A percentile compares a stretch with the other conserved stretches of the same genome.
These are phyloP conservation scores for Ptilorrhoa leucosticta DNA, from an alignment of 2,113 vertebrate species.

Conservation along the genomic window DNA sequence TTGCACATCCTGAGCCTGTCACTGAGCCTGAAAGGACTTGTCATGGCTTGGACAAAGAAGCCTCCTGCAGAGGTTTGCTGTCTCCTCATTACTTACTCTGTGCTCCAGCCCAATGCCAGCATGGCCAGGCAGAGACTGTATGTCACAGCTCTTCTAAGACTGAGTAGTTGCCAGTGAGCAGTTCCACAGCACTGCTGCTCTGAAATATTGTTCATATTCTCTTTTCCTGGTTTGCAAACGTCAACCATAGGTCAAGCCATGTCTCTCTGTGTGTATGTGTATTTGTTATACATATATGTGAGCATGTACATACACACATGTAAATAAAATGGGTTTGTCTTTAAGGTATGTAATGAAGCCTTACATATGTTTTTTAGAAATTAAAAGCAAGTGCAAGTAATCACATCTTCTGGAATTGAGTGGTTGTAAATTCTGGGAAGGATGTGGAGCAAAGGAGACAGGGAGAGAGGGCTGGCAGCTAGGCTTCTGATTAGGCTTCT, in stretches of 20 bases:
- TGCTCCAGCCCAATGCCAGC: not conserved
- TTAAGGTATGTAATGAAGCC: not conserved
- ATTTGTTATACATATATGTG: not conserved
- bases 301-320: not conserved
- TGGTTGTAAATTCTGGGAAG: not conserved
- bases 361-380: not conserved
- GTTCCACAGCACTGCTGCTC: not conserved
- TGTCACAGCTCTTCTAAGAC: not conserved
- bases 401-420: not conserved
- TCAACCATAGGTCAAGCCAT: not conserved
- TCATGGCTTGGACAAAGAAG: not conserved
- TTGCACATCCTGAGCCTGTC: not conserved
- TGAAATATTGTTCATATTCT: not conserved
- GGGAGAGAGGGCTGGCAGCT: not conserved
- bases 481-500: not conserved
- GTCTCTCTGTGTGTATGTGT: not conserved
- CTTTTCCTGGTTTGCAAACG: not conserved
- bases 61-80: not conserved
- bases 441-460: not conserved
- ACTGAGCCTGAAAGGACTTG: not conserved
- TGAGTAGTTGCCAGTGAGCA: not conserved
- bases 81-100: not conserved
- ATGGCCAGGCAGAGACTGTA: not conserved
- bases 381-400: not conserved
- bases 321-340: not conserved